Conservation (phyloP, 2,888 invertebrate species). For the Graphium colonna region DNA sequence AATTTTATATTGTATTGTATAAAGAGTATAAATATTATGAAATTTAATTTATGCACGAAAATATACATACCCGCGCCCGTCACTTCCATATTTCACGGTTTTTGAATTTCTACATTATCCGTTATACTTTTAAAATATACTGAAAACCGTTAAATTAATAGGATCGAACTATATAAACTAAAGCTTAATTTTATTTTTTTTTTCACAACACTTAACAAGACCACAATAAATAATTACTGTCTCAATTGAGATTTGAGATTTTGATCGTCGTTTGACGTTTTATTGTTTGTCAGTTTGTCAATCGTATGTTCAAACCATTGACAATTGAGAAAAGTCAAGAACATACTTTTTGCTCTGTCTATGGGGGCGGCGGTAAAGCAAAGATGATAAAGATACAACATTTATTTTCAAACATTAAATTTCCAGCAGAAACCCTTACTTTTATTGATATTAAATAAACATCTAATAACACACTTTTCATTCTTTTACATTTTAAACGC, state of each 20-base stretch:
- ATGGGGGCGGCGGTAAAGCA: no score
- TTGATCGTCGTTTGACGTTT: slow-evolving; percentile 12
- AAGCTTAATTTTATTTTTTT: background rate
- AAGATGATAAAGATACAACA: no score
- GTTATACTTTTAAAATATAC: slow-evolving; percentile 8
- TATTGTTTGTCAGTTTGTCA: slow-evolving; percentile 9
- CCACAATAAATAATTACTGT: background rate
- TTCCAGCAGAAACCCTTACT: no score
- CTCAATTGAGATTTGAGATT: background rate
- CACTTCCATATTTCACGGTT: slow-evolving; percentile 55
- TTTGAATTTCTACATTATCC: slow-evolving; percentile 25
- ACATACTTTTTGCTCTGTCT: no score
- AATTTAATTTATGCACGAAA: slow-evolving; percentile 22
- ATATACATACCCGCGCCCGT: slow-evolving; percentile 59
- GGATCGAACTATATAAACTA: background rate
- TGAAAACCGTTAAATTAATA: background rate
- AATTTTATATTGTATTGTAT: background rate
- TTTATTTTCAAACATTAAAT: no score
- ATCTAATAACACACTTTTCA: no score
- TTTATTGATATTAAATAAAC: no score
- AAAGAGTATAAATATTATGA: slow-evolving; percentile 23
- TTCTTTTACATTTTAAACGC: no score
- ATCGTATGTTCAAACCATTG: background rate
- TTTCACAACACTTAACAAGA: background rate
- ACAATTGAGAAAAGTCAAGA: background rate